Evolutionary conservation across 2,797 vertebrate genomes (phyloP).

Genomic region (Periophthalmus magnuspinnatus): DNA sequence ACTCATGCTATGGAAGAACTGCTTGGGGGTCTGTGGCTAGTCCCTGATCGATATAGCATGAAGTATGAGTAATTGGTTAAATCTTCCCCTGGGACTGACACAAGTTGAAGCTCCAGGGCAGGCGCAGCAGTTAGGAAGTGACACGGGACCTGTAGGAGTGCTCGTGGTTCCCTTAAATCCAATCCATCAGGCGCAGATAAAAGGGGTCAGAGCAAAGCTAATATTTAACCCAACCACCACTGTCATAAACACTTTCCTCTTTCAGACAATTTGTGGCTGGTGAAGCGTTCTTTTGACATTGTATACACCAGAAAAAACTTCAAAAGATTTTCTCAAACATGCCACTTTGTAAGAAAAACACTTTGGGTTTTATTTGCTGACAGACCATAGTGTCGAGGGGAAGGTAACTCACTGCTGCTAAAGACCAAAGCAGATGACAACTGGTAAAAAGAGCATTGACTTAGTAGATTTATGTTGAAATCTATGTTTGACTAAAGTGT

Average conservation of each 20-base stretch:
- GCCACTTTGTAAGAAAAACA: not conserved
- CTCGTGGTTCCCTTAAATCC: slow-evolving; percentile 58
- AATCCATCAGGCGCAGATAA: slow-evolving; percentile 75
- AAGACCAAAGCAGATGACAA: slow-evolving; percentile 13
- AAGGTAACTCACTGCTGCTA: slow-evolving; percentile 6
- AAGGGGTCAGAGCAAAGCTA: slow-evolving; percentile 63
- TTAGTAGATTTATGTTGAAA: slow-evolving; percentile 26
- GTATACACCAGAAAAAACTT: slow-evolving; percentile 20
- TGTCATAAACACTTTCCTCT: slow-evolving; percentile 70
- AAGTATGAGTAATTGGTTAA: slow-evolving; percentile 64
- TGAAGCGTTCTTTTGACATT: slow-evolving; percentile 22
- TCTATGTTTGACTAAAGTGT: slow-evolving; percentile 21
- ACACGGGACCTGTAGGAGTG: slow-evolving; percentile 61
- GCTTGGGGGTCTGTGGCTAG: slow-evolving; percentile 33
- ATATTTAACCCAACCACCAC: slow-evolving; percentile 61
- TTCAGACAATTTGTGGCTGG: slow-evolving; percentile 36
- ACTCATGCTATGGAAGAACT: slow-evolving; percentile 20
- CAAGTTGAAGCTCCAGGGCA: slow-evolving; percentile 51
- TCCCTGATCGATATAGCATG: slow-evolving; percentile 71
- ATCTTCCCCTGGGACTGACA: slow-evolving; percentile 41
- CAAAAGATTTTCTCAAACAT: slow-evolving; percentile 3
- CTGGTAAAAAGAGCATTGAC: slow-evolving; percentile 9
- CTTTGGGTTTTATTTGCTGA: slow-evolving; percentile 4
- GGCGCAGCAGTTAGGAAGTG: slow-evolving; percentile 56
- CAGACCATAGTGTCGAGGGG: slow-evolving; percentile 3